These are phyloP conservation scores for Pseudopipra pipra DNA, from an alignment of 2,113 vertebrate genomes.

Conservation along the genomic window DNA sequence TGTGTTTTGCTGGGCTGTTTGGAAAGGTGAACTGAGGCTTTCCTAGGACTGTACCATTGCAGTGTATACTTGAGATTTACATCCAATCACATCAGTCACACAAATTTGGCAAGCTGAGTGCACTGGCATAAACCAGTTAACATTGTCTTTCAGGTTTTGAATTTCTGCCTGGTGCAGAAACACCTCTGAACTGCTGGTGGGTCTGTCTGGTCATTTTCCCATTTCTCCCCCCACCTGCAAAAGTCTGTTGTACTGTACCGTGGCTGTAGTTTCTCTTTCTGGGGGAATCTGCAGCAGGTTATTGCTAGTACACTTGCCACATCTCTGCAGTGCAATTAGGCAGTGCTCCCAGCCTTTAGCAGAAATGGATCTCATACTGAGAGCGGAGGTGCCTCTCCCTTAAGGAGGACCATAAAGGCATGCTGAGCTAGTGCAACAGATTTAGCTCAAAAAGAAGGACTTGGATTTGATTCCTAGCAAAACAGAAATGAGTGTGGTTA, in stretches of 20 bases:
- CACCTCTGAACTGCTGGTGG: neutral
- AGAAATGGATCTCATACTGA: neutral
- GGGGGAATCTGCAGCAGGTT: neutral
- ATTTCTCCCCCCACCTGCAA: neutral
- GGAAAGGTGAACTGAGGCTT: conserved; percentile 74
- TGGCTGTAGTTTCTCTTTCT: neutral
- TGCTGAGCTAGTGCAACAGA: neutral
- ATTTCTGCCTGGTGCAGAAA: neutral
- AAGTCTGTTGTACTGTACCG: neutral
- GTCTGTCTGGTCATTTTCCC: neutral
- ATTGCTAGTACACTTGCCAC: neutral
- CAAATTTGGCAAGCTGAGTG: neutral
- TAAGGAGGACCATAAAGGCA: neutral
- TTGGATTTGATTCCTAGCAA: neutral
- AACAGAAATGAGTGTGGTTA: neutral
- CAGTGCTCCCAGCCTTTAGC: neutral
- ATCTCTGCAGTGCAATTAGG: conserved; percentile 48
- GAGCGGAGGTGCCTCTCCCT: neutral
- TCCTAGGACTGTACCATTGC: conserved; percentile 26
- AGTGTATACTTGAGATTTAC: conserved; percentile 3
- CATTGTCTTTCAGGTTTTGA: neutral
- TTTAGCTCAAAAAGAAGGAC: neutral
- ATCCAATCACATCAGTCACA: neutral
- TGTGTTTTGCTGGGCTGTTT: conserved; percentile 66
- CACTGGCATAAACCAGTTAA: neutral